Evolutionary conservation across 2,797 vertebrate genomes (phyloP), one percentile per base, ranked within the genome.

Genomic region (Gallirallus australis): DNA sequence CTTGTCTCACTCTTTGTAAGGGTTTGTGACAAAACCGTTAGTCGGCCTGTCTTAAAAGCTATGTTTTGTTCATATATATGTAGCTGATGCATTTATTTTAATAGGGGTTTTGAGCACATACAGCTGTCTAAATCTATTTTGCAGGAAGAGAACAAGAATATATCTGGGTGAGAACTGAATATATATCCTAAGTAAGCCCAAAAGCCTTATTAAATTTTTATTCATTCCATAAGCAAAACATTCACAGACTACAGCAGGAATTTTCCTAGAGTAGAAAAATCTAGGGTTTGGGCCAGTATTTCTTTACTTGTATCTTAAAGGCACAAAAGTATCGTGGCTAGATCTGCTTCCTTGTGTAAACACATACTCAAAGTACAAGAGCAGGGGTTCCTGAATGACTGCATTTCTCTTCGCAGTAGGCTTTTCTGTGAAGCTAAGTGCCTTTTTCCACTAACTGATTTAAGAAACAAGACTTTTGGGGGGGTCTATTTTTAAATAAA

Each of bases 181-280:
- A 57, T 66, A 71, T 75, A 79, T 50, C 60, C 60, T 68, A 84
- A 94, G 93, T 50, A 96, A 94, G 53, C 35, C 80, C 79, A 35
- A 84, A 94, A 94, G 17, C 17, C 13, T 82, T 89, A 94, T 66
- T 91, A 73, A 80, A 35, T 64, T 94, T 91, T 95, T 73, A 93
- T 82, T 89, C 71, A 75, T 95, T 89, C 66, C 57, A 68, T 73
- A 88, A 92, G 77, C 52, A 78, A 80, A 94, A 80, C 19, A 77
- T 82, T 77, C 56, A 56, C 53, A 65, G 83, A 50, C 37, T 75
- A 60, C 30, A 66, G 24, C 12, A 70, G 47, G 63, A 80, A 66
- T 94, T 96, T 86, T 60, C 35, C 64, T 57, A 30, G 18, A 72
- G 72, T 15, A 50, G 40, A 86, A 50, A 45, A 57, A 57, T 57